phyloP scores from a whole-genome alignment of 2,797 vertebrate genomes.

The Pteronotus mesoamericanus region DNA sequence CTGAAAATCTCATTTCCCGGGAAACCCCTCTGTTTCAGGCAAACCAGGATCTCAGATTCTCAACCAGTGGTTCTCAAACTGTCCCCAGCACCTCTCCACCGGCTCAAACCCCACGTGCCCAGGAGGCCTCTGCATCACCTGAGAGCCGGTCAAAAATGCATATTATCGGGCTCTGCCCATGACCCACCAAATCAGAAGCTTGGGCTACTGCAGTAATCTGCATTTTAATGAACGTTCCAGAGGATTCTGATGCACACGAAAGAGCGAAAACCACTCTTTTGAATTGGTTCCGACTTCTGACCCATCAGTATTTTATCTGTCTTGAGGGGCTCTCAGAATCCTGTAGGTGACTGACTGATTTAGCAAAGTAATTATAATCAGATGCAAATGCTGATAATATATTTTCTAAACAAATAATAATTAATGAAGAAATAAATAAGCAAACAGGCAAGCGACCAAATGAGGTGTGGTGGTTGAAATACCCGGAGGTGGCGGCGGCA shows the following conservation, averaged over 20 bases:
- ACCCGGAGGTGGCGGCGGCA: background rate
- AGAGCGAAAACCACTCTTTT: background rate
- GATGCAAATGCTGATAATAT: background rate
- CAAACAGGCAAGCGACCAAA: background rate
- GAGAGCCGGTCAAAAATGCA: background rate
- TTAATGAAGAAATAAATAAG: background rate
- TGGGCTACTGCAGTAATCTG: background rate
- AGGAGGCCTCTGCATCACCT: background rate
- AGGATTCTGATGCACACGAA: background rate
- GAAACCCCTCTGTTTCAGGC: background rate
- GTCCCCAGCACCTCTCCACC: background rate
- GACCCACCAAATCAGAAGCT: background rate
- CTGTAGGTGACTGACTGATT: background rate
- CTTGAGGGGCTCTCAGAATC: background rate
- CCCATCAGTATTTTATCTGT: background rate
- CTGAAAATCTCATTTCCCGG: background rate
- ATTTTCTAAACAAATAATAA: background rate
- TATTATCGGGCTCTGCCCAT: background rate
- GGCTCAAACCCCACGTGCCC: rapidly evolving
- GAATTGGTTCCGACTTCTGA: background rate
- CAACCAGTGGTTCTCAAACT: background rate
- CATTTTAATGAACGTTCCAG: background rate
- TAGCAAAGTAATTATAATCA: background rate
- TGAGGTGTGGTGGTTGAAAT: background rate
- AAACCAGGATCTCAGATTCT: background rate